These are phyloP conservation scores for Zootermopsis nevadensis DNA, from an alignment of 2,888 invertebrate species.

Conservation along the genomic window DNA sequence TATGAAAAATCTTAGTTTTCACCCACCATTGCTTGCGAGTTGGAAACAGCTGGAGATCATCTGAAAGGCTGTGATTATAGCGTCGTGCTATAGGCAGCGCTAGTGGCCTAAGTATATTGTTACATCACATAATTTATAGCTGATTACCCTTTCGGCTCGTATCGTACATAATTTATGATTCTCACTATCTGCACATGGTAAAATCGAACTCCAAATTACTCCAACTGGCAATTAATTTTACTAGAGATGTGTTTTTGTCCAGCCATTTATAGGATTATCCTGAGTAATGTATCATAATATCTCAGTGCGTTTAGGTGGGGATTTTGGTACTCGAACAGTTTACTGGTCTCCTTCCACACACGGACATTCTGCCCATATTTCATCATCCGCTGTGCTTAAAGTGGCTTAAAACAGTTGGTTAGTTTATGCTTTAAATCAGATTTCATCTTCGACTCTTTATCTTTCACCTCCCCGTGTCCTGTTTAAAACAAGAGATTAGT, in stretches of 20 bases:
- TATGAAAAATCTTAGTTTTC: too few relatives aligned
- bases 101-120: not conserved
- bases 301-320: not conserved
- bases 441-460: not conserved
- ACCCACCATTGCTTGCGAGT: not conserved
- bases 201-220: slow-evolving; percentile 26
- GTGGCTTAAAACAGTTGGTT: slow-evolving; percentile 8
- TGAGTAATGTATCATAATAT: slow-evolving; percentile 26
- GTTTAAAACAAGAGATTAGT: too few relatives aligned
- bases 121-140: not conserved
- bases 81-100: not conserved
- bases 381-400: not conserved
- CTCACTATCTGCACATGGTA: slow-evolving; percentile 13
- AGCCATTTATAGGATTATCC: slow-evolving; percentile 33
- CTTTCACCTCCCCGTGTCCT: too few relatives aligned
- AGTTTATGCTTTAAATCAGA: not conserved
- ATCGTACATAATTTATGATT: slow-evolving; percentile 33
- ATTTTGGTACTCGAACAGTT: not conserved
- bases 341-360: not conserved
- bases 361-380: not conserved
- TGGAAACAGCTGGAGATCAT: not conserved
- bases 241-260: slow-evolving; percentile 16
- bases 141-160: not conserved
- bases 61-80: not conserved
- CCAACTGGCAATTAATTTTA: slow-evolving; percentile 31